Evolutionary conservation across 2,113 vertebrate species (phyloP), one percentile per base, ranked within the genome.

Genomic region (Hippocampus guttulatus): DNA sequence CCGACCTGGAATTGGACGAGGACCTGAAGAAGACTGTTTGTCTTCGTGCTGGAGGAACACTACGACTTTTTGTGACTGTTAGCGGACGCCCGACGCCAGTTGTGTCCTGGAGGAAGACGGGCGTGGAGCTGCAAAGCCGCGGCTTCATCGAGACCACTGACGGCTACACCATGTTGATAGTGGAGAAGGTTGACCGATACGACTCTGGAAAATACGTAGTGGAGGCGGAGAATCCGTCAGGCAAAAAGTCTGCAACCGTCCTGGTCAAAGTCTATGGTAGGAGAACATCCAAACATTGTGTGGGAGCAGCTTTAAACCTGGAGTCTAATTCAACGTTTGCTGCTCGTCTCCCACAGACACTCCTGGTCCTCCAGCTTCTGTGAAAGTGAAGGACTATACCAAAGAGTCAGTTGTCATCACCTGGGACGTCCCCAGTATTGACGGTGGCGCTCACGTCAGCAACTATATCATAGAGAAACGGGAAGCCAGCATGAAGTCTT

Each of bases 381-480:
- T 99, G 69, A 96, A 86, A 70, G 88, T 99, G 77, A 99, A 99
- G 76, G 97, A 99, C 86, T 96, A 93, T 73, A 96, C 96, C 66
- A 96, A 91, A 88, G 97, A 99, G 81, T 98, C 97, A 64, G 97
- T 95, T 72, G 96, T 96, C 33, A 95, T 98, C 85, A 98, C 95
- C 71, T 99, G 97, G 97, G 97, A 99, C 73, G 94, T 97, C 61
- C 97, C 97, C 33, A 89, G 85, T 70, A 91, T 95, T 67, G 97
- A 99, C 1, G 97, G 97, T 27, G 97, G 97, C 11, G 97, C 97
- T 38, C 97, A 93, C 30, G 94, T 98, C 78, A 98, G 89, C 82
- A 99, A 99, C 83, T 99, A 99, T 38, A 96, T 98, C 5, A 83
- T 99, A 69, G 97, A 99, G 87, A 97, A 96, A 76, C 96, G 97